Evolutionary conservation across 2,113 vertebrate species (phyloP), one percentile per base, ranked within the genome.

Genomic region (Channa argus): DNA sequence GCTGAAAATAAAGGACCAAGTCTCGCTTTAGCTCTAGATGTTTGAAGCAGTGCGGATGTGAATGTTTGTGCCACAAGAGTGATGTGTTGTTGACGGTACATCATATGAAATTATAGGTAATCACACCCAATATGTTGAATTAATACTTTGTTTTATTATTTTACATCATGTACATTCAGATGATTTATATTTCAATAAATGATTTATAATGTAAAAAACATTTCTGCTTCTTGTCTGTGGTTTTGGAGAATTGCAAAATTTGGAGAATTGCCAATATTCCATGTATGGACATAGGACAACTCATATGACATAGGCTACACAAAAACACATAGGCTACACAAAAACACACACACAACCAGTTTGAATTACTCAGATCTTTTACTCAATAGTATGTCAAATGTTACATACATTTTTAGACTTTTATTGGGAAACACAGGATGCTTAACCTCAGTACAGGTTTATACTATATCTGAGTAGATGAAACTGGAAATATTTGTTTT

Each of bases 121-220:
- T 90, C 89, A 85, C 84, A 84, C 77, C 76, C 86, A 91, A 76
- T 92, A 92, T 84, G 73, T 77, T 86, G 80, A 89, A 87, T 89
- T 78, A 92, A 85, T 93, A 82, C 81, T 66, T 71, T 84, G 85
- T 91, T 85, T 84, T 89, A 88, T 67, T 90, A 90, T 86, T 87
- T 92, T 93, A 87, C 88, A 83, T 88, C 83, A 85, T 94, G 93
- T 94, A 91, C 89, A 94, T 94, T 94, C 90, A 95, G 93, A 95
- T 91, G 93, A 93, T 94, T 92, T 95, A 93, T 95, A 95, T 94
- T 94, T 92, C 93, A 95, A 94, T 94, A 94, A 95, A 95, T 93
- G 92, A 86, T 94, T 94, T 93, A 94, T 90, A 89, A 93, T 83
- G 86, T 89, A 60, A 63, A 78, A 64, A 14, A 34, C 5, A 9